A percentile compares a stretch with the other conserved stretches of the same genome.
These are phyloP conservation scores for Meriones psammophilus DNA, from an alignment of 2,797 vertebrate species.

Conservation along the genomic window DNA sequence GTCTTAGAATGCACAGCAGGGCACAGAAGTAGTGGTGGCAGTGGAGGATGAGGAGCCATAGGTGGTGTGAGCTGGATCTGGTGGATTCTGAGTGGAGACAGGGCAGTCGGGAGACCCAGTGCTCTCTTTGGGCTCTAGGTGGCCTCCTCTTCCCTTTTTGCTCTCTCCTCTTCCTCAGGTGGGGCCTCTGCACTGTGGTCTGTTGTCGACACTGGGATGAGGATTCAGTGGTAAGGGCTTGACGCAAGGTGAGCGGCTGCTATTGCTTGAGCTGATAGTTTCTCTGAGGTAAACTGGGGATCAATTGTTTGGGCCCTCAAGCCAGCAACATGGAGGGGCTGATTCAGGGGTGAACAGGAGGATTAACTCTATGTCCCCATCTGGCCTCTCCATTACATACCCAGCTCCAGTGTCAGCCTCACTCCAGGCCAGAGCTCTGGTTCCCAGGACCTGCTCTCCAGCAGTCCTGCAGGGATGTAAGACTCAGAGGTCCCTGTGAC, in stretches of 20 bases:
- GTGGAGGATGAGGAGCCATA: rapidly evolving
- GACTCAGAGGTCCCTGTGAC: no score
- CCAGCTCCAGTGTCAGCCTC: rapidly evolving
- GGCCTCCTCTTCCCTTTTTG: rapidly evolving
- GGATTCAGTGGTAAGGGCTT: neutral
- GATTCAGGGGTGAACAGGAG: neutral
- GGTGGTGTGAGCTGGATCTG: rapidly evolving
- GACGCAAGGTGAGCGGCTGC: neutral
- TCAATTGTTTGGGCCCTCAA: rapidly evolving
- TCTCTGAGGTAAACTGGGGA: neutral
- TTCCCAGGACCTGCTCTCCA: neutral
- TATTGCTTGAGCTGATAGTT: rapidly evolving
- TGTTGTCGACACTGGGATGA: rapidly evolving
- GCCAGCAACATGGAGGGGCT: rapidly evolving
- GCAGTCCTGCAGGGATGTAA: no score
- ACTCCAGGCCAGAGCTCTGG: neutral
- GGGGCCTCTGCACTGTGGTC: neutral
- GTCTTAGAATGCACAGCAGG: rapidly evolving
- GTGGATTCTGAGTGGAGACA: rapidly evolving
- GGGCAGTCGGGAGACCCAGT: rapidly evolving
- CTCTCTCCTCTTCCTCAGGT: neutral
- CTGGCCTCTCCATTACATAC: neutral
- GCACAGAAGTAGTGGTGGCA: rapidly evolving
- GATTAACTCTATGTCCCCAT: rapidly evolving
- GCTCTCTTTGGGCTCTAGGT: rapidly evolving